Evolutionary conservation across 2,113 vertebrate genomes (phyloP).

Genomic region (Hippolais icterina): DNA sequence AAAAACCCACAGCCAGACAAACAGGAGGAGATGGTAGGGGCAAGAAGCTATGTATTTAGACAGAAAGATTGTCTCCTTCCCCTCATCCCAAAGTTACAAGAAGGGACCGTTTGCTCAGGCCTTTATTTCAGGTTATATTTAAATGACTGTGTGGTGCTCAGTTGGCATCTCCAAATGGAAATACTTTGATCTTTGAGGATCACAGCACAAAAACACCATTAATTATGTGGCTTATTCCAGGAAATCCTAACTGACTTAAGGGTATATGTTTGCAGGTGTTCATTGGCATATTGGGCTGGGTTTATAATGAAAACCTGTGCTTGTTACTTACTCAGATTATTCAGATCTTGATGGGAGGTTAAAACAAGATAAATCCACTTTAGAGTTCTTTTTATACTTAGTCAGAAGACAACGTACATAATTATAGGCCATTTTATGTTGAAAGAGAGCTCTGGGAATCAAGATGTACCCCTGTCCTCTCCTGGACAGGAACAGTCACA

Average conservation of each 20-base stretch:
- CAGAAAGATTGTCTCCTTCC: not conserved
- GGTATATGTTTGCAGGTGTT: not conserved
- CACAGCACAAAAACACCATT: not conserved
- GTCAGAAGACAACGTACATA: not conserved
- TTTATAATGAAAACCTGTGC: not conserved
- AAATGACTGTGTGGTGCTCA: not conserved
- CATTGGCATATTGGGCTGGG: not conserved
- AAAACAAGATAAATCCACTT: not conserved
- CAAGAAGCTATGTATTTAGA: not conserved
- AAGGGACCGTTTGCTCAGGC: not conserved
- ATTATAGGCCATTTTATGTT: not conserved
- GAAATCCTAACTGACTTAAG: not conserved
- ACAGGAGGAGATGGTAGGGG: not conserved
- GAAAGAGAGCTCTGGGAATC: not conserved
- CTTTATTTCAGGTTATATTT: conserved; percentile 19
- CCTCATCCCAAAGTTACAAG: not conserved
- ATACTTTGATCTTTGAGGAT: not conserved
- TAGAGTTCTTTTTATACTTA: not conserved
- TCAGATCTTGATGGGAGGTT: not conserved
- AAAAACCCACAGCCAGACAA: not conserved
- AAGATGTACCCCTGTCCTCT: rapidly evolving
- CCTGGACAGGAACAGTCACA: not conserved
- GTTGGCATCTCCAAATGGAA: not conserved
- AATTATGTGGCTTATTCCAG: not conserved
- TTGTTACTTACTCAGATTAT: not conserved